Percentiles rank a stretch among this genome's conserved stretches.
These are phyloP conservation scores for Cynopterus brachyotis DNA, from an alignment of 2,113 vertebrate species.

Conservation along the genomic window DNA sequence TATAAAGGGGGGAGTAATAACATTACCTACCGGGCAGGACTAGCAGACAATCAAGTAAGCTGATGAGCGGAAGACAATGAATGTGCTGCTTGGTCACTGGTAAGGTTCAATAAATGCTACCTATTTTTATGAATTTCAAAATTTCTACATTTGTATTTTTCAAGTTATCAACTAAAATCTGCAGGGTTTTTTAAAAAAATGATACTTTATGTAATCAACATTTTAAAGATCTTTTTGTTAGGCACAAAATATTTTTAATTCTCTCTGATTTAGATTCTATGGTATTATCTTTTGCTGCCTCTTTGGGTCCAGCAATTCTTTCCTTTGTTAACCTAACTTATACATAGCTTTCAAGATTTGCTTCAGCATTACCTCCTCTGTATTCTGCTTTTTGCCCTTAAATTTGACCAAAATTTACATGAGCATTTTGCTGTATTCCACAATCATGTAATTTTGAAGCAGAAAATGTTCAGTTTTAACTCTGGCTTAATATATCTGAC, in stretches of 20 bases:
- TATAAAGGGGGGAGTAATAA: not conserved
- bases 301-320: not conserved
- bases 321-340: not conserved
- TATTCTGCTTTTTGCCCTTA: not conserved
- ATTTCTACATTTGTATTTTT: not conserved
- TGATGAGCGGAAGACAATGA: not conserved
- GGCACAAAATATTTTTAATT: not conserved
- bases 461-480: conserved; percentile 16
- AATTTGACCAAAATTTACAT: not conserved
- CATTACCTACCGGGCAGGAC: not conserved
- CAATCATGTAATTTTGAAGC: not conserved
- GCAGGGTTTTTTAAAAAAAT: not conserved
- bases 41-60: not conserved
- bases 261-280: not conserved
- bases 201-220: not conserved
- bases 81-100: not conserved
- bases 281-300: not conserved
- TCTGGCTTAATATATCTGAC: not conserved
- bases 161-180: not conserved
- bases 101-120: not conserved
- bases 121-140: not conserved
- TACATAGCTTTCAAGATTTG: not conserved
- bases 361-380: not conserved
- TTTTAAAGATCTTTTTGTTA: not conserved
- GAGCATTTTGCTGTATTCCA: not conserved